Conservation (phyloP, 2,888 invertebrate species). For the Oligia strigilis region DNA sequence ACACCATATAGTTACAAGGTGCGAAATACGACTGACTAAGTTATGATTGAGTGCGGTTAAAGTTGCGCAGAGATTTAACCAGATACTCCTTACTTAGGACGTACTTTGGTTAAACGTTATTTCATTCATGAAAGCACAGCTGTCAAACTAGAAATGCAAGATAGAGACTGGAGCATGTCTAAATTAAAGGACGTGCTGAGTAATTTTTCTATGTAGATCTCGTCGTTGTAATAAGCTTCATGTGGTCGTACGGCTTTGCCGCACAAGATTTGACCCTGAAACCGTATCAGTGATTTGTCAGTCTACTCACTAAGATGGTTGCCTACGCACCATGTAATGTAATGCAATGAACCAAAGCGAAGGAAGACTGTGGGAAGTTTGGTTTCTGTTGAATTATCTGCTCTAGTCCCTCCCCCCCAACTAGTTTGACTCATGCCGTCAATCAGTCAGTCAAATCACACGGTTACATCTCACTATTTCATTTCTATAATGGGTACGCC, state of each 20-base stretch:
- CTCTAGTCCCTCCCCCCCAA: conserved; percentile 35
- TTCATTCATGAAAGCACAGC: neutral
- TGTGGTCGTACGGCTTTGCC: neutral
- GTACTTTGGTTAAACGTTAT: neutral
- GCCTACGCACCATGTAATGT: neutral
- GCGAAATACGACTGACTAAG: conserved; percentile 2
- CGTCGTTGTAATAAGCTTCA: neutral
- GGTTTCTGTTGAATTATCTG: conserved; percentile 16
- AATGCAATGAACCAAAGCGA: neutral
- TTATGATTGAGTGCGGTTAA: conserved; percentile 5
- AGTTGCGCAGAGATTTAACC: neutral
- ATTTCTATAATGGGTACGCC: conserved; percentile 39
- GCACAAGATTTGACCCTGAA: neutral
- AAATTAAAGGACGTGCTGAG: neutral
- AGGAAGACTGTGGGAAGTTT: neutral
- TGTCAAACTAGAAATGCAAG: neutral
- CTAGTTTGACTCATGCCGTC: conserved; percentile 56
- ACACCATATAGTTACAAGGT: neutral
- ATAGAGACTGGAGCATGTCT: neutral
- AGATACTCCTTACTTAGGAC: neutral
- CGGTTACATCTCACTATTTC: conserved; percentile 47
- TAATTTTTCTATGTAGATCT: neutral
- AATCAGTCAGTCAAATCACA: conserved; percentile 35
- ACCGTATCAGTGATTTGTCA: neutral
- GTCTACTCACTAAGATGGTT: neutral